Conservation (phyloP, 2,113 vertebrate species). For the Aegypius monachus region DNA sequence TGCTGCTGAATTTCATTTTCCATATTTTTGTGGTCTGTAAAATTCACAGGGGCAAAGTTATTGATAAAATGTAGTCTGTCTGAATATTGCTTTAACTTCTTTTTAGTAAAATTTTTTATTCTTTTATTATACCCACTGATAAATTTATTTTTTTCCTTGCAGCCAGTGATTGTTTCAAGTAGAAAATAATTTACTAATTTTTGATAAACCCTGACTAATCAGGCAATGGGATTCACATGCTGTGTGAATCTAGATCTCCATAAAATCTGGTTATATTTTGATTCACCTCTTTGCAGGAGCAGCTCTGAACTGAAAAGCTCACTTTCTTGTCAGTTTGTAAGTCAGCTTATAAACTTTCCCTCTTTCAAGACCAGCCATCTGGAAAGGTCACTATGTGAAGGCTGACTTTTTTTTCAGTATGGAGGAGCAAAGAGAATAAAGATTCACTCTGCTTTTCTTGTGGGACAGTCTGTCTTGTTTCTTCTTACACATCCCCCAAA, state of each 20-base stretch:
- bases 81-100: neutral
- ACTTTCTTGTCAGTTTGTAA: neutral
- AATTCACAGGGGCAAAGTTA: neutral
- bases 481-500: neutral
- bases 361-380: neutral
- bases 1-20: neutral
- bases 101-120: neutral
- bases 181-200: neutral
- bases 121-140: neutral
- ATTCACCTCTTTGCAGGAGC: neutral
- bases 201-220: neutral
- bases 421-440: neutral
- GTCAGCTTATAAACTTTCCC: neutral
- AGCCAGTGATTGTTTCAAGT: neutral
- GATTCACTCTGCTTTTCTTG: neutral
- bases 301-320: neutral
- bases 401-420: neutral
- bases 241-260: neutral
- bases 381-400: neutral
- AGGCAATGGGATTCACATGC: neutral
- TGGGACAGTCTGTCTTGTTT: neutral
- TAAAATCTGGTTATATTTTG: neutral
- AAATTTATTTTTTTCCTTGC: neutral
- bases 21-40: neutral
- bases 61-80: neutral